These are phyloP conservation scores for Hydropotes inermis DNA, from an alignment of 2,113 vertebrate genomes.

Conservation along the genomic window DNA sequence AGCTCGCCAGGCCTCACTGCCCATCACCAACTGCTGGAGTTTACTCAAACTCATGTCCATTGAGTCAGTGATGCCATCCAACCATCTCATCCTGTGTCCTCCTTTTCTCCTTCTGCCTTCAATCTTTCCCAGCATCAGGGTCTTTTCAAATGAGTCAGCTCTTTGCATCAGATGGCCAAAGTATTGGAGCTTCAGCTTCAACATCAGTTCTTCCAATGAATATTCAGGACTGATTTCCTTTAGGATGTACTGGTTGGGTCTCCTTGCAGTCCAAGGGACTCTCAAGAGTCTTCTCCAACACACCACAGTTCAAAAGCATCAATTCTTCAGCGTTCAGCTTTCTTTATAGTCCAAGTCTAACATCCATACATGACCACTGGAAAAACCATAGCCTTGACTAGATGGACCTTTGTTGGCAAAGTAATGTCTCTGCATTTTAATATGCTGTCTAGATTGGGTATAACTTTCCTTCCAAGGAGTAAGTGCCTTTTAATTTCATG, in stretches of 20 bases:
- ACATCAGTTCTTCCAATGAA: not conserved
- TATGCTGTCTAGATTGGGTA: too few species aligned
- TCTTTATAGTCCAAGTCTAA: not conserved
- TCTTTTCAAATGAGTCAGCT: not conserved
- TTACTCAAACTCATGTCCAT: not conserved
- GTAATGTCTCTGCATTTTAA: too few species aligned
- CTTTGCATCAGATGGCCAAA: not conserved
- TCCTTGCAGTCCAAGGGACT: not conserved
- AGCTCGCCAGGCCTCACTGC: too few species aligned
- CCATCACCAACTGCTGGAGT: too few species aligned
- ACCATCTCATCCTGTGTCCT: not conserved
- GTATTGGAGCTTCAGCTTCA: not conserved
- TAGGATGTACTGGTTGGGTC: not conserved
- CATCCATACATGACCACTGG: not conserved
- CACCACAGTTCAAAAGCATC: not conserved
- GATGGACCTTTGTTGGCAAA: too few species aligned
- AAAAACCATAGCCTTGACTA: not conserved
- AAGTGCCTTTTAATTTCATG: too few species aligned
- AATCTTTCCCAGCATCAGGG: not conserved
- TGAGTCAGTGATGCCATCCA: rapidly evolving
- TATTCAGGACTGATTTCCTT: not conserved
- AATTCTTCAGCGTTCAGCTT: rapidly evolving
- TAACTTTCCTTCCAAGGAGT: too few species aligned
- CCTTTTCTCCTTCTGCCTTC: not conserved
- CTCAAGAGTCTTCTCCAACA: not conserved